Conservation (phyloP, 2,797 vertebrate species). For the Heterohyrax brucei region DNA sequence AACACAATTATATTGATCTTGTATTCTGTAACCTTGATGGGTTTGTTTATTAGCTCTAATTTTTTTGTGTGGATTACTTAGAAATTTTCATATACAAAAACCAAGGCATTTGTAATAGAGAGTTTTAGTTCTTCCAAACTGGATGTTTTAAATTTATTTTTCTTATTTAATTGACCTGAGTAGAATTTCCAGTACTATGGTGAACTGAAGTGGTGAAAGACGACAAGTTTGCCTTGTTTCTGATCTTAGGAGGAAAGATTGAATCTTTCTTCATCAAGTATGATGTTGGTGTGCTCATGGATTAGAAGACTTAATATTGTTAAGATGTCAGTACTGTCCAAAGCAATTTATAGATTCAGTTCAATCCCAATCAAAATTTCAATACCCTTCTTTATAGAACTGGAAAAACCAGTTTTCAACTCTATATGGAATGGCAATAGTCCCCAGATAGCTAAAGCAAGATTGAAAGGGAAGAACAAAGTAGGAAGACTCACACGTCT, state of each 20-base stretch:
- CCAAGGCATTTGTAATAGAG: neutral
- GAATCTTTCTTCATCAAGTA: neutral
- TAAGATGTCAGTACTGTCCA: too few relatives aligned
- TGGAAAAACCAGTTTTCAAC: too few relatives aligned
- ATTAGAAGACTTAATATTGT: neutral
- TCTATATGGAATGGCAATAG: too few relatives aligned
- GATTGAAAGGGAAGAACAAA: too few relatives aligned
- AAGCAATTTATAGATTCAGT: too few relatives aligned
- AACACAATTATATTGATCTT: neutral
- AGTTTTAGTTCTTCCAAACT: neutral
- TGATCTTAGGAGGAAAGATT: conserved; percentile 6
- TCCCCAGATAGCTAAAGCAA: too few relatives aligned
- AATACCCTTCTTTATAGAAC: too few relatives aligned
- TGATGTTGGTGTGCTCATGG: neutral
- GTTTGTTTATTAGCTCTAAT: neutral
- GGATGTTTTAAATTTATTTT: conserved; percentile 17
- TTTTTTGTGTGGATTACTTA: neutral
- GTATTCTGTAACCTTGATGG: neutral
- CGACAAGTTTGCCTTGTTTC: neutral
- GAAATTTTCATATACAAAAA: neutral
- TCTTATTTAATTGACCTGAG: neutral
- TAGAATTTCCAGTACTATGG: neutral
- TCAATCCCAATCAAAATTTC: too few relatives aligned
- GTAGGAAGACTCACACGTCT: too few relatives aligned
- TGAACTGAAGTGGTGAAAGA: neutral